Percentiles rank a stretch among this genome's conserved stretches.
Evolutionary conservation across 2,888 invertebrate genomes (phyloP).

Genomic region (Gnatocerus cornutus): DNA sequence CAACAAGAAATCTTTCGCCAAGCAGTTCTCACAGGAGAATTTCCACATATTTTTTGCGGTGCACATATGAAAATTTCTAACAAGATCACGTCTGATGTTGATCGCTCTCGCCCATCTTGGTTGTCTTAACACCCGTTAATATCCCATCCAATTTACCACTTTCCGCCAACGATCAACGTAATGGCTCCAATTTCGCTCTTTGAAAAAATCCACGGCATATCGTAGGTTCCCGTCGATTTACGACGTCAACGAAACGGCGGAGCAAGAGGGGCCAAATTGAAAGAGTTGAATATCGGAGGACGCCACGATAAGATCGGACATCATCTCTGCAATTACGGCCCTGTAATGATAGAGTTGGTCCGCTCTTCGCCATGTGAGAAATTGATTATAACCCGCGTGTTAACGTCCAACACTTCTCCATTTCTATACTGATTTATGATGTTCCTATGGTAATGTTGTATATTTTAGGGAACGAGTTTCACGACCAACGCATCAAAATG

Average conservation of each 20-base stretch:
- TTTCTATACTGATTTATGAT: conserved; percentile 60
- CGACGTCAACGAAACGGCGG: conserved; percentile 8
- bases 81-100: background rate
- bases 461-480: conserved; percentile 60
- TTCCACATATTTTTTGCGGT: too few relatives aligned
- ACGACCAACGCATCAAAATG: conserved; percentile 53
- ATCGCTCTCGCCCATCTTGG: conserved; percentile 1
- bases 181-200: conserved; percentile 30
- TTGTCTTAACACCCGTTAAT: conserved; percentile 24
- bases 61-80: background rate
- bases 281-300: conserved; percentile 30
- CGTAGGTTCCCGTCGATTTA: conserved; percentile 19
- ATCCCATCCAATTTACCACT: conserved; percentile 36
- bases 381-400: conserved; percentile 66
- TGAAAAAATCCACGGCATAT: conserved; percentile 32
- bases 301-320: conserved; percentile 52
- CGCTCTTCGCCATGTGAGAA: conserved; percentile 63
- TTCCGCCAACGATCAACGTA: conserved; percentile 36
- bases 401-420: conserved; percentile 57
- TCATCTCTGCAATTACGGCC: conserved; percentile 52
- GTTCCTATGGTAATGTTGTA: conserved; percentile 63
- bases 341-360: conserved; percentile 51
- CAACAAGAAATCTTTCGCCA: too few relatives aligned
- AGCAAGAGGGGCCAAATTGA: conserved; percentile 18
- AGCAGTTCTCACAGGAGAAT: too few relatives aligned